Base-by-base conservation (phyloP, 2,888 invertebrate species). In the Caenorhabditis japonica region DNA sequence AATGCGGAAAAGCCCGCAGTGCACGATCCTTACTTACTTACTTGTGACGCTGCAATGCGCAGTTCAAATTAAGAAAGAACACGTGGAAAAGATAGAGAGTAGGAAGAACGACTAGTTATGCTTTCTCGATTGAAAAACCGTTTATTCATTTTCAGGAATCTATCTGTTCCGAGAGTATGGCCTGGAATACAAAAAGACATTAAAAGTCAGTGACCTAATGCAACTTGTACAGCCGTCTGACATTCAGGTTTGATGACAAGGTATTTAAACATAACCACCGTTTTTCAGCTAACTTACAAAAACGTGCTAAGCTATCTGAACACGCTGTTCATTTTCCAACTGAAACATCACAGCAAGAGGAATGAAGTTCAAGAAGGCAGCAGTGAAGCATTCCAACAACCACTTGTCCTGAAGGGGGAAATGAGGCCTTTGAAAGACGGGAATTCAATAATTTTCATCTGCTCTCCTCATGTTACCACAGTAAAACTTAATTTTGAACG, bases 401-500 rank as follows among this genome's bases (percentile, higher is more conserved):
- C 82, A 2, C 64, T 82, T 4, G 75, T 75, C 30, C 60, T 82
- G 12, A 82, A 82, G 51, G 82, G 70, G 4, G 64, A 72, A 23
- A 85, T 85, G 84, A 75, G 81, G 74, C 69, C 83, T 17, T 60
- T 85, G 25, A 79, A 79, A 44, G 77, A 75, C 36, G 84, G 83
- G 0, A 77, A 83, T 41, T 82, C 82, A 10, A 75, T 86, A 13
- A 83, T 86, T 17, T 87, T 83, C 68, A 72, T 85, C 49, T 83
- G 82, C 33, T 84, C 85, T 2, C 84, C 85, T 12, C 80, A 86
- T 53, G 81, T 86, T 3, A 84, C 81, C 30, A 85, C 83, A 12
- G 82, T 72, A 69, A n/a, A 46, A 8, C 10, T 10, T 10, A 21
- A 27, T 15, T 52, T 19, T 3, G 52, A 5, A 21, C n/a, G n/a